Conservation (phyloP, 2,888 invertebrate genomes). For the Megaustenia siamemsis region DNA sequence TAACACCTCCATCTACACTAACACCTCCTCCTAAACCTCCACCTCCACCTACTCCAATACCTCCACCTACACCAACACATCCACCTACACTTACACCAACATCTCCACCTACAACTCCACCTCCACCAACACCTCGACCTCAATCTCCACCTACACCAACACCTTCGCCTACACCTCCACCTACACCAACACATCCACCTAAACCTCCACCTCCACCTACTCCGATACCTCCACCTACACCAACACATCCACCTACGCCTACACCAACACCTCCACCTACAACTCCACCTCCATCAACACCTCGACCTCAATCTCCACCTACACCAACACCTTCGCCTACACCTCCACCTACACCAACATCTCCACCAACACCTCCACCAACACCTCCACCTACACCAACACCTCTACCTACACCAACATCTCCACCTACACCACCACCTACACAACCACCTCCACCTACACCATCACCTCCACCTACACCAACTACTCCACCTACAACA, state of each 20-base stretch:
- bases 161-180: neutral
- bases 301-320: neutral
- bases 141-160: neutral
- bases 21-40: neutral
- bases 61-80: neutral
- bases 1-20: neutral
- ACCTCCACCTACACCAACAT: neutral
- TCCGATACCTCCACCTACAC: neutral
- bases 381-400: neutral
- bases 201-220: neutral
- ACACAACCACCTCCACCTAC: neutral
- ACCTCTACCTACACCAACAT: neutral
- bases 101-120: neutral
- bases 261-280: neutral
- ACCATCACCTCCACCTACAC: neutral
- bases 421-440: neutral
- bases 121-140: neutral
- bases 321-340: constrained; percentile 4
- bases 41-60: neutral
- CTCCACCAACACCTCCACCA: neutral
- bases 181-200: neutral
- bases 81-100: neutral
- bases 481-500: too few species aligned
- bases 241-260: neutral
- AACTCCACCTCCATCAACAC: neutral